Base-by-base conservation (phyloP, 2,888 invertebrate species). In the Xiphydria camelus region DNA sequence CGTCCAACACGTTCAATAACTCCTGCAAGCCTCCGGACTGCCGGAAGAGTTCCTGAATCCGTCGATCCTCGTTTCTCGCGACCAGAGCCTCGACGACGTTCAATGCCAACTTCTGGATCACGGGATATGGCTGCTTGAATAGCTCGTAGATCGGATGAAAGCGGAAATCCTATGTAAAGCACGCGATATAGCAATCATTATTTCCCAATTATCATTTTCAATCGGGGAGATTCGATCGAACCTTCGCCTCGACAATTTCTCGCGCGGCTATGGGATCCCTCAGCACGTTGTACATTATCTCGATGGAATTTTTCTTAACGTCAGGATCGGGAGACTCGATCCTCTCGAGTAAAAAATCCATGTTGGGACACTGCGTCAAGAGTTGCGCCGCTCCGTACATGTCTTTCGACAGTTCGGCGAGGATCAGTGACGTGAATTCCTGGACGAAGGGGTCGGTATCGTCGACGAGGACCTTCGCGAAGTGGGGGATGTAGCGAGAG, bases 301-400 rank as follows among this genome's bases (percentile, higher is more conserved):
- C 79, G 7, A 82, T 64, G 42, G 78, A 79, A 61, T 82, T 82
- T 51, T 78, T 80, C 61, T 81, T 80, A 0, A 83, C 78, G 51
- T 83, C 83, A 10, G 82, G 82, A 62, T 83, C 82, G 0, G 73
- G 61, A 25, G 79, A 78, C 53, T 77, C 77, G 70, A 82, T 77
- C 29, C 78, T 76, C 0, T 73, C 68, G 50, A 79, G 79, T 2
- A 83, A 61, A 26, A 76, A 78, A 51, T 74, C 73, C 9, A 80
- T 61, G 32, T 79, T 77, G 25, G 77, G 73, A n/a, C 76, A 79
- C 0, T 77, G 70, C 0, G 63, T 46, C 18, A 80, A 66, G 2
- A 70, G 40, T 47, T 79, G 79, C 10, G 77, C 78, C 23, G 78
- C 77, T 1, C 80, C 82, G 1, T 76, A 63, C 0, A 78, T 76